Percentiles rank a stretch among this genome's conserved stretches.
Evolutionary conservation across 2,888 invertebrate species (phyloP).

Genomic region (Toxonevra muliebris): DNA sequence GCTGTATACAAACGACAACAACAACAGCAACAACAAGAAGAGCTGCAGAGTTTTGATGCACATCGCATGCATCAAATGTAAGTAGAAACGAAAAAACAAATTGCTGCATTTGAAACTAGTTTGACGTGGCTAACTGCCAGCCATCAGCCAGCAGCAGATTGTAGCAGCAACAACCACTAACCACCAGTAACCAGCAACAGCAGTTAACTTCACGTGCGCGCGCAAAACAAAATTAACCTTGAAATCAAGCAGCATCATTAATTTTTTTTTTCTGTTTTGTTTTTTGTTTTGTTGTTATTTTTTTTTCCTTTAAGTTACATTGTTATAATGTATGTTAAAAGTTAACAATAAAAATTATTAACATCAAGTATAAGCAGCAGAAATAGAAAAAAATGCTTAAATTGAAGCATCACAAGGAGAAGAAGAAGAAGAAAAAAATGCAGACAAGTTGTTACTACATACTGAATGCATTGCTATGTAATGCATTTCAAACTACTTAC

Average conservation of each 20-base stretch:
- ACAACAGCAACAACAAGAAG: no score
- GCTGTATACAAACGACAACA: not conserved
- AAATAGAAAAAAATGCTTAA: no score
- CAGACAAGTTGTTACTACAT: no score
- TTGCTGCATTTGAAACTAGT: conserved; percentile 18
- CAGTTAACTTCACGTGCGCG: conserved; percentile 37
- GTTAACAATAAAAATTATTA: not conserved
- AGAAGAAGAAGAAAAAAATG: no score
- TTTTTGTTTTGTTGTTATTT: conserved; percentile 19
- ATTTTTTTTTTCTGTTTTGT: conserved; percentile 23
- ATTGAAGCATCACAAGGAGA: no score
- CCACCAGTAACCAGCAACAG: no score
- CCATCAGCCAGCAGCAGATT: conserved; percentile 3
- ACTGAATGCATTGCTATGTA: not conserved
- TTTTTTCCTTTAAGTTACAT: not conserved
- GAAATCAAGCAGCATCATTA: conserved; percentile 53
- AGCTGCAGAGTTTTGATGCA: no score
- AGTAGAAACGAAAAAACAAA: not conserved
- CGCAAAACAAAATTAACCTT: conserved; percentile 53
- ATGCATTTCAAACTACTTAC: not conserved
- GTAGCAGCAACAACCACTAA: no score
- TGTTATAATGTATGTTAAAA: not conserved
- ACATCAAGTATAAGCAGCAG: not conserved
- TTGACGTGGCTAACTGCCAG: conserved; percentile 15
- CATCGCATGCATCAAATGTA: no score